Conservation (phyloP, 2,888 invertebrate genomes). For the Matsumyia berberina region DNA sequence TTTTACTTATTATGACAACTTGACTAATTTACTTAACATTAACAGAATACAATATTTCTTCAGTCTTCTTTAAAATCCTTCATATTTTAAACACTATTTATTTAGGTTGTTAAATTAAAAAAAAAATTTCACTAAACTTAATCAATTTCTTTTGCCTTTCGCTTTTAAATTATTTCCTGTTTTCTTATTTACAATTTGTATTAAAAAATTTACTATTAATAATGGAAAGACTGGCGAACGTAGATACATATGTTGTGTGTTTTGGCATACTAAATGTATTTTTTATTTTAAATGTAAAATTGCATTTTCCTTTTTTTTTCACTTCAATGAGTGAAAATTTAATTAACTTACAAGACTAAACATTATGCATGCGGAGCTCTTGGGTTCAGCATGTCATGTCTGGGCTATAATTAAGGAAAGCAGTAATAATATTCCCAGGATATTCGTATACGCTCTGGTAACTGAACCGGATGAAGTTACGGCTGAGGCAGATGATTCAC, state of each 20-base stretch:
- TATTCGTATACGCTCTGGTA: conserved; percentile 80
- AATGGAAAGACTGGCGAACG: background rate
- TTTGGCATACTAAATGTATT: background rate
- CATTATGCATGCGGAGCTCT: background rate
- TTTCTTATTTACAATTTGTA: no score
- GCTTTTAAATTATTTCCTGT: no score
- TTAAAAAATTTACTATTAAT: no score
- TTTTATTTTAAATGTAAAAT: conserved; percentile 1
- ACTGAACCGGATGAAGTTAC: conserved; percentile 83
- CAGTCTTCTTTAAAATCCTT: conserved; percentile 19
- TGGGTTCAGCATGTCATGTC: conserved; percentile 81
- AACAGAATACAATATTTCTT: conserved; percentile 2
- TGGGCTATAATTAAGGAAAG: conserved; percentile 80
- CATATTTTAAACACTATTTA: background rate
- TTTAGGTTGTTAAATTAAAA: no score
- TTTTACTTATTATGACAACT: background rate
- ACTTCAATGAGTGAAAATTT: conserved; percentile 8
- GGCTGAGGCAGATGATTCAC: conserved; percentile 84
- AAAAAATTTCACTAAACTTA: no score
- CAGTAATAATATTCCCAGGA: conserved; percentile 80
- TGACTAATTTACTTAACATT: background rate
- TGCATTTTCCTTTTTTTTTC: background rate
- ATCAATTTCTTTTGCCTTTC: no score
- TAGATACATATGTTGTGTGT: no score
- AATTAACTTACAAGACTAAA: conserved; percentile 31